Conservation (phyloP, 2,797 vertebrate genomes). For the Hirundo rustica region DNA sequence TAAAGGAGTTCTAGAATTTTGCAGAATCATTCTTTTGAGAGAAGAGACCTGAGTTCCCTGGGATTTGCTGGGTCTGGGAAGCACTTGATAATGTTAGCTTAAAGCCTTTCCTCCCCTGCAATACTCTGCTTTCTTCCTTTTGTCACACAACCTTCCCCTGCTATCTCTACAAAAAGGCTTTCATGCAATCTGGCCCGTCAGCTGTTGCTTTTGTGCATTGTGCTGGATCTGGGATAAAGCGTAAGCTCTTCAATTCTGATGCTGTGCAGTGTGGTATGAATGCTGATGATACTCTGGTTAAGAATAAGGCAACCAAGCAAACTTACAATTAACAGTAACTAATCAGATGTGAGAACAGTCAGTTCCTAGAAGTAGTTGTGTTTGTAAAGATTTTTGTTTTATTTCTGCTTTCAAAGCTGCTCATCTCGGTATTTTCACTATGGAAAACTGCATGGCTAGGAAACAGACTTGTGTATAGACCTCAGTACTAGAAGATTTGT, state of each 20-base stretch:
- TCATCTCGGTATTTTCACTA: background rate
- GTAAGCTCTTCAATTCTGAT: slow-evolving; percentile 17
- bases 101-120: background rate
- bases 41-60: background rate
- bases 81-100: background rate
- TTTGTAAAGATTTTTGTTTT: background rate
- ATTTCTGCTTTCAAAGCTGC: background rate
- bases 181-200: slow-evolving; percentile 34
- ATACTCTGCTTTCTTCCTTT: background rate
- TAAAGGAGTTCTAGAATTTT: background rate
- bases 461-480: background rate
- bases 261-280: background rate
- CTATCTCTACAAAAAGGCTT: slow-evolving; percentile 27
- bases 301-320: background rate
- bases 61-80: background rate
- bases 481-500: background rate
- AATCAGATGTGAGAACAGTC: background rate
- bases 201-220: slow-evolving; percentile 62
- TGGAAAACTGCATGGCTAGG: background rate
- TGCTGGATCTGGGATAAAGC: background rate
- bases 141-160: background rate
- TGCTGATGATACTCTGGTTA: slow-evolving; percentile 19
- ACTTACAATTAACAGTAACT: background rate
- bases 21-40: background rate
- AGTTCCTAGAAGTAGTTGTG: background rate